phyloP scores from a whole-genome alignment of 2,888 invertebrate species.

The Watsonalla binaria region DNA sequence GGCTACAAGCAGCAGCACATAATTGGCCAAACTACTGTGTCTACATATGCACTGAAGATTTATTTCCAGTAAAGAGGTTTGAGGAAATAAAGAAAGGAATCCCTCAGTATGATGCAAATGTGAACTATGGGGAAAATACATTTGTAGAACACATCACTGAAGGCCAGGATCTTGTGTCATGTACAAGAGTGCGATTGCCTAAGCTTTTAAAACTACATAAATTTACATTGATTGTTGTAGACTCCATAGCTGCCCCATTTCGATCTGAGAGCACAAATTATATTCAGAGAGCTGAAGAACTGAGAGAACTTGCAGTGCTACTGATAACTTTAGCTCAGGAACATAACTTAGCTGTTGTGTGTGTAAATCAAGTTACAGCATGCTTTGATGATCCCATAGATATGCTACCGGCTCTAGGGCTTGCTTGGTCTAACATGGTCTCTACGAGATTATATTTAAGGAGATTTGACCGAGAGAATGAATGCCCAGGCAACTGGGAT shows the following conservation, averaged over 20 bases:
- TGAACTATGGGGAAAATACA: slow-evolving; percentile 50
- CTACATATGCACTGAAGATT: slow-evolving; percentile 88
- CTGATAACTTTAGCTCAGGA: slow-evolving; percentile 48
- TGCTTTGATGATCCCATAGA: slow-evolving; percentile 39
- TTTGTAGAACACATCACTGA: slow-evolving; percentile 69
- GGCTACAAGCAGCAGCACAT: slow-evolving; percentile 83
- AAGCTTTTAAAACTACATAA: slow-evolving; percentile 43
- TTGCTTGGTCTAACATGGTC: slow-evolving; percentile 73
- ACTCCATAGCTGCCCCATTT: slow-evolving; percentile 70
- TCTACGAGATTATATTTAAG: slow-evolving; percentile 44
- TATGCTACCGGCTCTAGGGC: slow-evolving; percentile 58
- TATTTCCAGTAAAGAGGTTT: slow-evolving; percentile 72
- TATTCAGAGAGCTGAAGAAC: slow-evolving; percentile 62
- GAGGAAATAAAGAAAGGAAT: slow-evolving; percentile 49
- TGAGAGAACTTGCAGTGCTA: slow-evolving; percentile 56
- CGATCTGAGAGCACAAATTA: slow-evolving; percentile 62
- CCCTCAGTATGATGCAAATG: slow-evolving; percentile 18
- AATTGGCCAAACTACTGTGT: slow-evolving; percentile 80
- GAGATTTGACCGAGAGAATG: background rate
- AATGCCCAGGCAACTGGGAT: background rate
- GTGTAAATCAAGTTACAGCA: slow-evolving; percentile 68
- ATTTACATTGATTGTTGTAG: slow-evolving; percentile 52
- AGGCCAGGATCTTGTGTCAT: slow-evolving; percentile 52
- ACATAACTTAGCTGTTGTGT: slow-evolving; percentile 53
- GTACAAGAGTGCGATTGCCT: slow-evolving; percentile 55